Evolutionary conservation across 2,113 vertebrate genomes (phyloP).

Genomic region (Cariama cristata): DNA sequence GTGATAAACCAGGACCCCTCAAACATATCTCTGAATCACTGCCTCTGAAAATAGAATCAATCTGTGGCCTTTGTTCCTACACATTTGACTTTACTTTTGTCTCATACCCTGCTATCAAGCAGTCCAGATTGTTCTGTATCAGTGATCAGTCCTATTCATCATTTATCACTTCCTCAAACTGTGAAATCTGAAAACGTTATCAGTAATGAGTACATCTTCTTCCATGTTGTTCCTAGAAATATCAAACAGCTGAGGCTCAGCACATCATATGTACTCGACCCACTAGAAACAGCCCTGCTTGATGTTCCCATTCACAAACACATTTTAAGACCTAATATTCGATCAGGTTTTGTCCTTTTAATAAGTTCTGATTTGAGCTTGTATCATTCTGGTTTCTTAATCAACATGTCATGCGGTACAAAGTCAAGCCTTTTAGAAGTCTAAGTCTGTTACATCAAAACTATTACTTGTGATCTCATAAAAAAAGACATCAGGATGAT

Average conservation of each 20-base stretch:
- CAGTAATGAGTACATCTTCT: background rate
- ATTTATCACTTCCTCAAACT: background rate
- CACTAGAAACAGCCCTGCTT: background rate
- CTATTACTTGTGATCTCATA: constrained; percentile 41
- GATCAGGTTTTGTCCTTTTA: background rate
- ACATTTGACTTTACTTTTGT: constrained; percentile 29
- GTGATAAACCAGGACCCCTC: background rate
- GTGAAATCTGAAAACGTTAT: constrained; percentile 10
- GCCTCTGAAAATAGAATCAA: background rate
- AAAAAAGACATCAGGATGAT: constrained; percentile 47
- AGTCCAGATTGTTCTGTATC: background rate
- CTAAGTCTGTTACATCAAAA: constrained; percentile 13
- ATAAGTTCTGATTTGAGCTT: background rate
- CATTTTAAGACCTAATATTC: background rate
- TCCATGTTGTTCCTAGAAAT: background rate
- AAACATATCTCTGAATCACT: background rate
- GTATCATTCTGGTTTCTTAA: background rate
- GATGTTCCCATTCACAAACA: background rate
- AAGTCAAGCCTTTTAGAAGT: background rate
- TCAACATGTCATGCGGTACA: background rate
- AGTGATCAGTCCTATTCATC: constrained; percentile 19
- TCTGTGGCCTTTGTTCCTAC: constrained; percentile 8
- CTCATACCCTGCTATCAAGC: background rate
- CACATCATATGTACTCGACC: background rate
- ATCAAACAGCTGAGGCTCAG: background rate